A percentile compares a stretch with the other conserved stretches of the same genome.
Conservation (phyloP, 2,888 invertebrate species). For the Lithodes maja region DNA sequence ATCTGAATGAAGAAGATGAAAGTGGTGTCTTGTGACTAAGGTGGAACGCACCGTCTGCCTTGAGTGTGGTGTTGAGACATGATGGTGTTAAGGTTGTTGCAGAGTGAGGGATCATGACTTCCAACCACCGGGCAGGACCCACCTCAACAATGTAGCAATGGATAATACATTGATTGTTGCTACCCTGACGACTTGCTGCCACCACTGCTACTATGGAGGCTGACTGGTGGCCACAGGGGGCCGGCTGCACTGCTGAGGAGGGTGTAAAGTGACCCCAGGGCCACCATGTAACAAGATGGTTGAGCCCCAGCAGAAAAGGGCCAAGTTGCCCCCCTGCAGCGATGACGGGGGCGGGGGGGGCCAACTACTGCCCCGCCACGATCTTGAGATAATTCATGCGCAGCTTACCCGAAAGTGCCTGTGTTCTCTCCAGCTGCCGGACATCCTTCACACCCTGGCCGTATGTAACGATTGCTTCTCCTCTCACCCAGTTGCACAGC, state of each 20-base stretch:
- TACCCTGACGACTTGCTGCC: slow-evolving; percentile 3
- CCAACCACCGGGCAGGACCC: slow-evolving; percentile 19
- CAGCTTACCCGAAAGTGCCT: slow-evolving; percentile 66
- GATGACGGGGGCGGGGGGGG: slow-evolving; percentile 51
- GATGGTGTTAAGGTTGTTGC: not conserved
- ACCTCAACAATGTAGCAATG: not conserved
- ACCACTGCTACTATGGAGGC: slow-evolving; percentile 55
- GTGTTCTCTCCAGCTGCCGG: slow-evolving; percentile 65
- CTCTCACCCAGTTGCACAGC: slow-evolving; percentile 41
- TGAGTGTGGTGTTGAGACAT: not conserved
- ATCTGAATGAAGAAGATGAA: not conserved
- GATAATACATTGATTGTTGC: not conserved
- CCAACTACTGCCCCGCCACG: slow-evolving; percentile 50
- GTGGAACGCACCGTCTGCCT: not conserved
- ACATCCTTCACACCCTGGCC: slow-evolving; percentile 67
- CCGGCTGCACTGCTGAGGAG: slow-evolving; percentile 16
- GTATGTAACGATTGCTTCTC: slow-evolving; percentile 68
- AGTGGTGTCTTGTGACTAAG: not conserved
- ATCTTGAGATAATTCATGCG: slow-evolving; percentile 62
- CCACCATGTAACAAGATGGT: slow-evolving; percentile 69
- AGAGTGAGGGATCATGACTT: slow-evolving; percentile 41
- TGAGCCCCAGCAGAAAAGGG: slow-evolving; percentile 70
- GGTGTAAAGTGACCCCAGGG: slow-evolving; percentile 49
- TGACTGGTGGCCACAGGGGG: slow-evolving; percentile 16
- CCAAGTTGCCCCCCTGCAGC: slow-evolving; percentile 64